These are phyloP conservation scores for Caenorhabditis afra DNA, from an alignment of 2,888 invertebrate genomes.

Conservation along the genomic window DNA sequence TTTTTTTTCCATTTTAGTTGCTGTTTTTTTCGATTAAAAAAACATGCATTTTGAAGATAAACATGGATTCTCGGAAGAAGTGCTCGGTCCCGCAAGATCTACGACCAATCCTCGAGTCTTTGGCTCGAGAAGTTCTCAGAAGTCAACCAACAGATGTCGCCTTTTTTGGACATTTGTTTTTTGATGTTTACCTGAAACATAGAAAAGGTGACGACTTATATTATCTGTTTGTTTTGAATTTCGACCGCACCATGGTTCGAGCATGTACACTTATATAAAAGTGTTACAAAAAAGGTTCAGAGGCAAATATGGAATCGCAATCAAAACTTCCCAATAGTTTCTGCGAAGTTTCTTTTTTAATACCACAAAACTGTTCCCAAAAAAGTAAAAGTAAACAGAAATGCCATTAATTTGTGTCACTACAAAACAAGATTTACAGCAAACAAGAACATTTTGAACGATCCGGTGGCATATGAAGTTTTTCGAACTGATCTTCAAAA, in stretches of 20 bases:
- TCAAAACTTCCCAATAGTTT: too few species aligned
- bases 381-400: neutral
- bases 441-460: slow-evolving; percentile 70
- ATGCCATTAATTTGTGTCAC: too few species aligned
- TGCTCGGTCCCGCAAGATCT: slow-evolving; percentile 77
- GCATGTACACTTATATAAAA: too few species aligned
- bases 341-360: too few species aligned
- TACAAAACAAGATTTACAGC: slow-evolving; percentile 65
- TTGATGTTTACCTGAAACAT: slow-evolving; percentile 74
- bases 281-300: too few species aligned
- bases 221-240: too few species aligned
- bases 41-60: neutral
- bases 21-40: neutral
- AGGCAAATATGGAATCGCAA: too few species aligned
- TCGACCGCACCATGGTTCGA: too few species aligned
- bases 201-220: slow-evolving; percentile 68
- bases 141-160: slow-evolving; percentile 75
- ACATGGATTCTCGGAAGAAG: slow-evolving; percentile 44
- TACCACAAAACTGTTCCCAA: slow-evolving; percentile 19
- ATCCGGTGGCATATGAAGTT: slow-evolving; percentile 75
- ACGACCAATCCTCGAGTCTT: slow-evolving; percentile 76
- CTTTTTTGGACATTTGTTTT: slow-evolving; percentile 75
- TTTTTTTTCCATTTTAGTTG: neutral
- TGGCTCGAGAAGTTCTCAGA: slow-evolving; percentile 68
- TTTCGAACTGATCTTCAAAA: slow-evolving; percentile 80